These are phyloP conservation scores for Physella acuta DNA, from an alignment of 1,140 invertebrate species.

Conservation along the genomic window DNA sequence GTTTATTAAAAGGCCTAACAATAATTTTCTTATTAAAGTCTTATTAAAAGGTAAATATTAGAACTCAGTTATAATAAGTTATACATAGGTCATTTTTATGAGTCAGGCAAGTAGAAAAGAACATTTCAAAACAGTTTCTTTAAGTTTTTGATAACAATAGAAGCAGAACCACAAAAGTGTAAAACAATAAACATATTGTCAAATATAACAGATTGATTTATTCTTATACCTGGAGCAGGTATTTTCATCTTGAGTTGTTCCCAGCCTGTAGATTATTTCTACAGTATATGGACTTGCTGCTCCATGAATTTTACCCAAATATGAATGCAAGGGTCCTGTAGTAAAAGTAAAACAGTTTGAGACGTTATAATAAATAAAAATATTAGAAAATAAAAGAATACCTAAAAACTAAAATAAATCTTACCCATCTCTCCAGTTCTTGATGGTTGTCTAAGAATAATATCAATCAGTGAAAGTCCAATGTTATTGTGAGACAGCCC, in stretches of 20 bases:
- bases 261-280: slow-evolving; percentile 77
- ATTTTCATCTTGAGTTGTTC: slow-evolving; percentile 62
- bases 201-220: too few relatives aligned
- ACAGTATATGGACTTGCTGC: slow-evolving; percentile 71
- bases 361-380: too few relatives aligned
- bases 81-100: too few relatives aligned
- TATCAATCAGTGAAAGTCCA: slow-evolving; percentile 57
- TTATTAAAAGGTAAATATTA: neutral
- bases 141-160: too few relatives aligned
- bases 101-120: too few relatives aligned
- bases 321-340: neutral
- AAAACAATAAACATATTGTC: too few relatives aligned
- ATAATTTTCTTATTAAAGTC: neutral
- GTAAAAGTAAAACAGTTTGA: too few relatives aligned
- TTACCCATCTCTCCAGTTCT: slow-evolving; percentile 32
- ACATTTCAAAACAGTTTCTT: too few relatives aligned
- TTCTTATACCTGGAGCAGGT: slow-evolving; percentile 48
- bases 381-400: too few relatives aligned
- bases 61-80: too few relatives aligned
- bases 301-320: slow-evolving; percentile 49
- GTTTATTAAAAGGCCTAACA: neutral
- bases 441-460: slow-evolving; percentile 49
- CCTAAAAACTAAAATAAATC: too few relatives aligned
- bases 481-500: slow-evolving; percentile 56
- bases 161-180: too few relatives aligned